Base-by-base conservation (phyloP, 2,888 invertebrate species). In the Synergus laeviventris region DNA sequence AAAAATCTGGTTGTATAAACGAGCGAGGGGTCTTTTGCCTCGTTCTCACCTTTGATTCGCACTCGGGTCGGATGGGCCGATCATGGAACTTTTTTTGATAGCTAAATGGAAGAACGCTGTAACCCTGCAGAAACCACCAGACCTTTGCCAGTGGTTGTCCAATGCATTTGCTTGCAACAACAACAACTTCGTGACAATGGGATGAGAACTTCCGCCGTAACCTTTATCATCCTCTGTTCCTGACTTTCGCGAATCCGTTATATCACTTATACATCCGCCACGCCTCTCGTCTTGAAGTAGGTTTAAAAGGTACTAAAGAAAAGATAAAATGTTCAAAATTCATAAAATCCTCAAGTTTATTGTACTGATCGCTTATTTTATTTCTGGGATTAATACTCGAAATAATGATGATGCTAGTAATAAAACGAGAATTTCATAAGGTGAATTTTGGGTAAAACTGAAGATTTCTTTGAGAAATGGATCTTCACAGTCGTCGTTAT, bases 101-200 rank as follows among this genome's bases (percentile, higher is more conserved):
- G 87, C 88, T 89, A 90, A 90, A 90, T 90, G 90, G 90, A 90
- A 90, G 88, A 90, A 89, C 88, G 86, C 81, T 90, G 90, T 90
- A 78, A 70, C 76, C 75, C 78, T 80, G 76, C 73, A 81, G 85
- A 79, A 83, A 82, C 79, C 84, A 82, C 79, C 84, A 79, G 82
- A 79, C 82, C 77, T 81, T 80, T 80, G 83, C 81, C 82, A 76
- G 82, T 79, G 84, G 82, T 87, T 82, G 81, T 81, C 86, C 82
- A 84, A 83, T 84, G 81, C 83, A 74, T 79, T 81, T 78, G 76
- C 81, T 78, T 59, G 78, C 78, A 79, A 78, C 74, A 78, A 78
- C 74, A 78, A 66, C 77, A 56, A 73, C 78, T 80, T 79, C 82
- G 82, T 83, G 86, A 87, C 87, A 86, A 87, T 85, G 84, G 83